Evolutionary conservation across 2,888 invertebrate genomes (phyloP).

Genomic region (Sialis lutaria): DNA sequence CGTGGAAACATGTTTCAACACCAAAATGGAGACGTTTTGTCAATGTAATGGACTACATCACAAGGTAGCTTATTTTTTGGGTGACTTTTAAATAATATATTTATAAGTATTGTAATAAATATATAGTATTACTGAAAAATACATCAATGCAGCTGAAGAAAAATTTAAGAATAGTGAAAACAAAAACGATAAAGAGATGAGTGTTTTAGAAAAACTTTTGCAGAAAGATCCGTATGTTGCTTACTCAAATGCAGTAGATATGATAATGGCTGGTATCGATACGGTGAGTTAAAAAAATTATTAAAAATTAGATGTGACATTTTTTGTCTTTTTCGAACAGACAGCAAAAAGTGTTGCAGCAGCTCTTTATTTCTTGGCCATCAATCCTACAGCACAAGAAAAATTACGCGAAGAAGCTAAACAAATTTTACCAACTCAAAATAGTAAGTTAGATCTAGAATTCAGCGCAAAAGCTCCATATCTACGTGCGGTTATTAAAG

Average conservation of each 20-base stretch:
- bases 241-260: conserved; percentile 47
- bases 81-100: background rate
- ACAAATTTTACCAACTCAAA: conserved; percentile 15
- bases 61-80: conserved; percentile 17
- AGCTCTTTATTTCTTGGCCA: conserved; percentile 26
- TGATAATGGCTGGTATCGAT: conserved; percentile 52
- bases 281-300: conserved; percentile 33
- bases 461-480: conserved; percentile 25
- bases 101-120: background rate
- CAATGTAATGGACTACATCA: conserved; percentile 22
- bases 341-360: conserved; percentile 27
- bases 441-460: conserved; percentile 20
- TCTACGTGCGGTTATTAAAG: conserved; percentile 45
- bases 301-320: background rate
- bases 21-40: conserved; percentile 19
- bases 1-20: conserved; percentile 20
- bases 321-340: conserved; percentile 16
- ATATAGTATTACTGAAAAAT: conserved; percentile 11
- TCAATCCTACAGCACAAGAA: conserved; percentile 24
- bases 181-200: conserved; percentile 31
- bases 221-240: conserved; percentile 42
- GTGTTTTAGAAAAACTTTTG: conserved; percentile 46
- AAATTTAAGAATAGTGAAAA: conserved; percentile 16
- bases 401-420: conserved; percentile 23
- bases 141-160: conserved; percentile 15